These are phyloP conservation scores for Irena cyanogastra DNA, from an alignment of 2,113 vertebrate genomes.

Conservation along the genomic window DNA sequence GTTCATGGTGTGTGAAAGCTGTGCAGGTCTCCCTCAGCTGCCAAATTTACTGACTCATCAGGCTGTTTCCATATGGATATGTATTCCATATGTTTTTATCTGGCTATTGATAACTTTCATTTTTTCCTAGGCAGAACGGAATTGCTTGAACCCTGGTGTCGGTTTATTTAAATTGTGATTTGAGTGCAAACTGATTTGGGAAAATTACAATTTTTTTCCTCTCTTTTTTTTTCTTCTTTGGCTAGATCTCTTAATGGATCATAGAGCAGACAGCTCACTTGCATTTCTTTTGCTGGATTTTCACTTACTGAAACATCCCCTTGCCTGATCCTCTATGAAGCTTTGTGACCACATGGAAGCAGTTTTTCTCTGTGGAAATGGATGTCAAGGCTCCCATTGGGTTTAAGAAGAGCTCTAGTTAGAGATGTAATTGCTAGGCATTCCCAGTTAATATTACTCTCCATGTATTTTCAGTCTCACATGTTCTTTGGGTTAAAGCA, in stretches of 20 bases:
- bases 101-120: not conserved
- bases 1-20: not conserved
- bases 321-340: not conserved
- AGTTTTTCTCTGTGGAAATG: not conserved
- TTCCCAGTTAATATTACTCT: fast-evolving
- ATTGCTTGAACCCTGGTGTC: not conserved
- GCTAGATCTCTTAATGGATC: not conserved
- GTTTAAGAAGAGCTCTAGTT: not conserved
- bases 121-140: not conserved
- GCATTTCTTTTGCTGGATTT: not conserved
- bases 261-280: not conserved
- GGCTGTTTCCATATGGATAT: not conserved
- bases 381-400: fast-evolving
- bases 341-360: not conserved
- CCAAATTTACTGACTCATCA: not conserved
- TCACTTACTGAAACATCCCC: not conserved
- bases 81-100: not conserved
- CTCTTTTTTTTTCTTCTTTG: not conserved
- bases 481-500: not conserved
- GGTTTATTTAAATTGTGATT: conserved; percentile 9
- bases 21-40: not conserved
- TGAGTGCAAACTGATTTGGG: not conserved
- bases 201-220: not conserved
- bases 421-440: not conserved
- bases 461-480: not conserved